A percentile compares a stretch with the other conserved stretches of the same genome.
These are phyloP conservation scores for Cyanoderma ruficeps DNA, from an alignment of 2,113 vertebrate genomes.

Conservation along the genomic window DNA sequence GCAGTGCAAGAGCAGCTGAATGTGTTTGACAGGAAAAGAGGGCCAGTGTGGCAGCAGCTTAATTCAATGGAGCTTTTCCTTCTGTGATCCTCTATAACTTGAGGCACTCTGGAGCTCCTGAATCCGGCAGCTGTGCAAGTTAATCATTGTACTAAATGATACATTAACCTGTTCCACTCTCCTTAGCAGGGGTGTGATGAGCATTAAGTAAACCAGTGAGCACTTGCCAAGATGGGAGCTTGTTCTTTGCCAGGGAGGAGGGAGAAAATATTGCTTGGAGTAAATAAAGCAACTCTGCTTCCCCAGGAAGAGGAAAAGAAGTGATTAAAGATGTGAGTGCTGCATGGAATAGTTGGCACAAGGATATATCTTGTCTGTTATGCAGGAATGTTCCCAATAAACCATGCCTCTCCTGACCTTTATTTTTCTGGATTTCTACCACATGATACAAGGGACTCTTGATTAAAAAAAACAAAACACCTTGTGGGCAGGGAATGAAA, in stretches of 20 bases:
- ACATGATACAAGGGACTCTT: rapidly evolving
- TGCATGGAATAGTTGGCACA: background rate
- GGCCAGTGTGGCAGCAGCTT: background rate
- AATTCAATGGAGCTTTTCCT: background rate
- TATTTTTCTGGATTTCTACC: background rate
- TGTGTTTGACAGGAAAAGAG: background rate
- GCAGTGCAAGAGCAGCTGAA: rapidly evolving
- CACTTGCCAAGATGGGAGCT: background rate
- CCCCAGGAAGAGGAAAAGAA: background rate
- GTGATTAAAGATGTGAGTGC: background rate
- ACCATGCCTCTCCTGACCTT: background rate
- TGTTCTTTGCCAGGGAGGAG: background rate
- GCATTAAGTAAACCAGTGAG: background rate
- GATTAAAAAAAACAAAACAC: rapidly evolving
- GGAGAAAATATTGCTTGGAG: background rate
- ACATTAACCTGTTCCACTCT: background rate
- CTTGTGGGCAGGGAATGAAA: background rate
- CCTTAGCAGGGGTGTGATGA: background rate
- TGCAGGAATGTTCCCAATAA: background rate
- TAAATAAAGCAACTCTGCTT: background rate
- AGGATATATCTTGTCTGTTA: background rate
- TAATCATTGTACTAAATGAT: background rate
- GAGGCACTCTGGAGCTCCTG: background rate
- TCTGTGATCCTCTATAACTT: background rate
- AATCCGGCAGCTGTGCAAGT: background rate